phyloP scores from a whole-genome alignment of 2,113 vertebrate species.

The Peucedramus taeniatus region DNA sequence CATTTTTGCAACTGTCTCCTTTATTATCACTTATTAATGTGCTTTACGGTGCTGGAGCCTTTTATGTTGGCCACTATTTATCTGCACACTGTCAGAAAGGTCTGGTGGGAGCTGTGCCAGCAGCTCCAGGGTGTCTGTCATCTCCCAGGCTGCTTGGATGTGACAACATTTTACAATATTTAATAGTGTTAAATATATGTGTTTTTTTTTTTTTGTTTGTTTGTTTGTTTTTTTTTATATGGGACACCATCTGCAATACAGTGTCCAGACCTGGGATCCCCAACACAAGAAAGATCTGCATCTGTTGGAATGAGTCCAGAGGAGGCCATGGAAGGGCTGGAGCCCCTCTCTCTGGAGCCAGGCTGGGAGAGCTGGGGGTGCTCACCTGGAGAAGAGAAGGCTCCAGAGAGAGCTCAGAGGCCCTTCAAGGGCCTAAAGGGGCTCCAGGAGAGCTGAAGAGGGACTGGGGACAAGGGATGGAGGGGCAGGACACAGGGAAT shows the following conservation, averaged over 20 bases:
- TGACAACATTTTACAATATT: neutral
- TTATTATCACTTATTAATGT: neutral
- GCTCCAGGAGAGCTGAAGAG: neutral
- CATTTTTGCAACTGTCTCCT: neutral
- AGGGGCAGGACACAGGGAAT: neutral
- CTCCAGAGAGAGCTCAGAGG: neutral
- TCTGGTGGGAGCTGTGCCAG: neutral
- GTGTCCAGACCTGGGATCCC: neutral
- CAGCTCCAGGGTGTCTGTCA: neutral
- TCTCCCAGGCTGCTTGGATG: neutral
- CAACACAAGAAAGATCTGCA: neutral
- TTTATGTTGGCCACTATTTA: neutral
- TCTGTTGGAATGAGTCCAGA: neutral
- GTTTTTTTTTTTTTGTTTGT: too few relatives aligned
- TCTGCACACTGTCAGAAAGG: neutral
- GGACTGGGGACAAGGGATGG: neutral
- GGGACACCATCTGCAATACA: neutral
- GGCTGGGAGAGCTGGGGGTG: neutral
- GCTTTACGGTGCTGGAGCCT: neutral
- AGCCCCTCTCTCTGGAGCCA: neutral
- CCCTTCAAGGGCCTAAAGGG: fast-evolving
- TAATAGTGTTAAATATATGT: neutral
- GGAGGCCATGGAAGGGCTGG: neutral
- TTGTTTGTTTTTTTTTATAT: neutral
- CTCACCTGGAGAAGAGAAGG: neutral